Percentiles rank a stretch among this genome's conserved stretches.
Evolutionary conservation across 2,888 invertebrate genomes (phyloP).

Genomic region (Eulithis prunata): DNA sequence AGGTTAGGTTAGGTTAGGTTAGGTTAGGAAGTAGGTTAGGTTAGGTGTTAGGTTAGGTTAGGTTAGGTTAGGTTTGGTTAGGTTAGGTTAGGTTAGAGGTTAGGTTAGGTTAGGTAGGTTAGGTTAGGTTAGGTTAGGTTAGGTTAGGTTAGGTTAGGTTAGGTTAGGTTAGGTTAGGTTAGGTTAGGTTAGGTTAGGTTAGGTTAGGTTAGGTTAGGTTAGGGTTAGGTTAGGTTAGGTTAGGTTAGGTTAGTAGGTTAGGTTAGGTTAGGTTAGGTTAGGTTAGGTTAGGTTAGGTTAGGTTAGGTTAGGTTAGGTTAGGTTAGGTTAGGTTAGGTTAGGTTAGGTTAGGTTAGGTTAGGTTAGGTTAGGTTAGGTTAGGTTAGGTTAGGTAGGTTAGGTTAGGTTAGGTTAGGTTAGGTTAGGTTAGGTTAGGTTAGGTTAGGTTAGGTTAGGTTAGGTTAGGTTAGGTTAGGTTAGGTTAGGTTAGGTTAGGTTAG

Average conservation of each 20-base stretch:
- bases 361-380: too few relatives aligned
- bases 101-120: too few relatives aligned
- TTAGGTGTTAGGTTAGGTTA: constrained; percentile 37
- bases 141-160: constrained; percentile 36
- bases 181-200: constrained; percentile 32
- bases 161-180: constrained; percentile 31
- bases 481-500: too few relatives aligned
- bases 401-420: too few relatives aligned
- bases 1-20: constrained; percentile 50
- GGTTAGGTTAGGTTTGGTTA: constrained; percentile 36
- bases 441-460: too few relatives aligned
- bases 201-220: constrained; percentile 24
- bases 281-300: constrained; percentile 30
- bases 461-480: too few relatives aligned
- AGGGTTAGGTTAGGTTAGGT: constrained; percentile 28
- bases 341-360: constrained; percentile 30
- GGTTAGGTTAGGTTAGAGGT: constrained; percentile 33
- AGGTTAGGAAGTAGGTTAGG: too few relatives aligned
- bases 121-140: constrained; percentile 39
- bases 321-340: constrained; percentile 33
- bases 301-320: constrained; percentile 24
- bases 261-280: too few relatives aligned
- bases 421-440: too few relatives aligned
- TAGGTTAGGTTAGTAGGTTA: too few relatives aligned
- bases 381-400: too few relatives aligned